Evolutionary conservation across 2,797 vertebrate species (phyloP).

Genomic region (Cryptoblepharus egeriae): DNA sequence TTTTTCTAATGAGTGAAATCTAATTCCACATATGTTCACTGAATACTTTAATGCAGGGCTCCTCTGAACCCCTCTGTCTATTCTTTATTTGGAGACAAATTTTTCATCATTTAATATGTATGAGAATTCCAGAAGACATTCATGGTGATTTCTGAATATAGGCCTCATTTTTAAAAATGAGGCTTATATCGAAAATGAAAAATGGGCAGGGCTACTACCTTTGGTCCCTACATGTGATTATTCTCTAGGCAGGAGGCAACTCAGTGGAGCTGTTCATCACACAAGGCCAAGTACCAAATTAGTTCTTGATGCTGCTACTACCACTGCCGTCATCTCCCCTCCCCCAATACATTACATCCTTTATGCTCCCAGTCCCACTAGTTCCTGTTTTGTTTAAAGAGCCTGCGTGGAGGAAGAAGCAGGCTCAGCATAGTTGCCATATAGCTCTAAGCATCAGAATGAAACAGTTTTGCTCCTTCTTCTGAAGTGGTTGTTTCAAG

Average conservation of each 20-base stretch:
- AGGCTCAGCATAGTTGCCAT: too few relatives aligned
- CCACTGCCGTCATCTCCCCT: too few relatives aligned
- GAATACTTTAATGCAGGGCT: neutral
- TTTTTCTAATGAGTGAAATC: neutral
- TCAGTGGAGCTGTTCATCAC: too few relatives aligned
- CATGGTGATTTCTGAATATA: neutral
- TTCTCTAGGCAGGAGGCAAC: neutral
- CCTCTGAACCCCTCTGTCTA: neutral
- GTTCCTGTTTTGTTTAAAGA: too few relatives aligned
- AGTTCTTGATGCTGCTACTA: too few relatives aligned
- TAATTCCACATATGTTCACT: neutral
- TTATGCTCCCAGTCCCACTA: too few relatives aligned
- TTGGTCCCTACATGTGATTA: neutral
- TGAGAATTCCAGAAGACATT: neutral
- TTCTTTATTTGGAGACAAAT: neutral
- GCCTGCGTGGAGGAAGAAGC: too few relatives aligned
- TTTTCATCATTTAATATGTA: neutral
- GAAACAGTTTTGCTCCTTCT: too few relatives aligned
- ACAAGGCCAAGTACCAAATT: too few relatives aligned
- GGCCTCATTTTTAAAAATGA: neutral
- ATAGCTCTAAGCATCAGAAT: too few relatives aligned
- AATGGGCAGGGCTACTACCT: neutral
- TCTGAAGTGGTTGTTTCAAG: too few relatives aligned
- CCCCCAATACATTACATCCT: too few relatives aligned
- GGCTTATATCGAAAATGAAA: neutral